A percentile compares a stretch with the other conserved stretches of the same genome.
These are phyloP conservation scores for Nasonia vitripennis DNA, from an alignment of 1,140 invertebrate species.

Conservation along the genomic window DNA sequence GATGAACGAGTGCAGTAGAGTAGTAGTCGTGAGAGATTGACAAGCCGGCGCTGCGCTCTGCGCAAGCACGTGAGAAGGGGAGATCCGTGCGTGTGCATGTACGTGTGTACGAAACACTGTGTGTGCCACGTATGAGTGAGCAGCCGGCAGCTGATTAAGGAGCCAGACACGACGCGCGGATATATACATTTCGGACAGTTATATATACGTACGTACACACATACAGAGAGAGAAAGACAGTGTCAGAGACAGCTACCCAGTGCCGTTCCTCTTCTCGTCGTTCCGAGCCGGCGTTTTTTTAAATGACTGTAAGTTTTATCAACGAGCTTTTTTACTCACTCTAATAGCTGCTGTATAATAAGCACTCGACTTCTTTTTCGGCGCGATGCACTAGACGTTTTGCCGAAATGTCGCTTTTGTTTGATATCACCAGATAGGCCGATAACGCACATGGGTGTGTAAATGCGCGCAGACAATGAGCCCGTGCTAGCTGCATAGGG, in stretches of 20 bases:
- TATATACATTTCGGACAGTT: neutral
- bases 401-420: slow-evolving; percentile 11
- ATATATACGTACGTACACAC: neutral
- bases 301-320: slow-evolving; percentile 50
- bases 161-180: neutral
- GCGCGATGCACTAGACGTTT: neutral
- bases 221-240: neutral
- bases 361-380: no score
- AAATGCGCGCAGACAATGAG: neutral
- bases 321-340: neutral
- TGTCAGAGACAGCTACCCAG: neutral
- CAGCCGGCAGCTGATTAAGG: slow-evolving; percentile 3
- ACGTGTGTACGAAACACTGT: neutral
- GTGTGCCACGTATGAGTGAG: slow-evolving; percentile 14
- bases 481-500: neutral
- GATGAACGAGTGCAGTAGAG: neutral
- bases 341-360: neutral
- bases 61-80: slow-evolving; percentile 25
- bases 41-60: slow-evolving; percentile 1
- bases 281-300: slow-evolving; percentile 46
- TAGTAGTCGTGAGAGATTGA: slow-evolving; percentile 5
- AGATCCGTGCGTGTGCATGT: slow-evolving; percentile 23
- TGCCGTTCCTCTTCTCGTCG: slow-evolving; percentile 16
- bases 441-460: slow-evolving; percentile 19
- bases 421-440: slow-evolving; percentile 34